Percentiles rank a stretch among this genome's conserved stretches.
phyloP scores from a whole-genome alignment of 2,797 vertebrate genomes.

The Threskiornis aethiopicus region DNA sequence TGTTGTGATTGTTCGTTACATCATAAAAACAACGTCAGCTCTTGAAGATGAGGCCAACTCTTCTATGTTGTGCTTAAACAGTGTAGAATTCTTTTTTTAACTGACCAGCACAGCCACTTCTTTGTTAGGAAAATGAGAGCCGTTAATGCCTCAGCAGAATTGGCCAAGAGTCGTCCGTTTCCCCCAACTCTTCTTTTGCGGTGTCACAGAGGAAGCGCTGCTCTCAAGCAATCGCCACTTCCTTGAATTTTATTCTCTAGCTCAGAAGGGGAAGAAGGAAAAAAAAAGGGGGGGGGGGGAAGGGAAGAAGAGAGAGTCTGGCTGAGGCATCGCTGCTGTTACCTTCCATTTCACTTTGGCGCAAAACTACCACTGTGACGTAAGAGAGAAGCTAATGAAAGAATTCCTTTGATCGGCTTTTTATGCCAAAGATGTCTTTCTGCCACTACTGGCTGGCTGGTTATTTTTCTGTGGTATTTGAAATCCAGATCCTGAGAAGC shows the following conservation, averaged over 20 bases:
- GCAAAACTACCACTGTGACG: not conserved
- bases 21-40: not conserved
- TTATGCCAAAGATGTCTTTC: not conserved
- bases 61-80: not conserved
- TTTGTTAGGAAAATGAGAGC: not conserved
- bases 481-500: not conserved
- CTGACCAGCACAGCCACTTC: not conserved
- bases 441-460: not conserved
- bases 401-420: not conserved
- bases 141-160: not conserved
- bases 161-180: not conserved
- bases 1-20: rapidly evolving
- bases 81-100: not conserved
- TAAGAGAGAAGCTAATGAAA: not conserved
- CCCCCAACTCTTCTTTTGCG: not conserved
- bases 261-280: not conserved
- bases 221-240: not conserved
- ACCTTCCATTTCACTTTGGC: not conserved
- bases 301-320: not conserved
- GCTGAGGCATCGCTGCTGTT: not conserved
- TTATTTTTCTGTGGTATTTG: not conserved
- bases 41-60: not conserved
- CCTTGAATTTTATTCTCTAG: not conserved
- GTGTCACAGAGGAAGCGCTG: not conserved
- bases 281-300: not conserved